Evolutionary conservation across 1,140 invertebrate species (phyloP).

Genomic region (Meteorus sp.): DNA sequence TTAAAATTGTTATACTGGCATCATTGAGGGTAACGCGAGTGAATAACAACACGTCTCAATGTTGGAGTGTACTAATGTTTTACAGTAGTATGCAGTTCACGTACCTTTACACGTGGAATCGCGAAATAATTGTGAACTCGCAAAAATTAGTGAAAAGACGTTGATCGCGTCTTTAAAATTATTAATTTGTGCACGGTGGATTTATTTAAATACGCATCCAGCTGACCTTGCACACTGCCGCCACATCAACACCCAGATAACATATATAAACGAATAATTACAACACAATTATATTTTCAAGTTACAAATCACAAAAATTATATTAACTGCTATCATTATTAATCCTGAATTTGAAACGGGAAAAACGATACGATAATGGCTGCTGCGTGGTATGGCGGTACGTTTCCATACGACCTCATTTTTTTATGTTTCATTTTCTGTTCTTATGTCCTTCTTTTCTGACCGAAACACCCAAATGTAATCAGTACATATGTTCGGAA

Average conservation of each 20-base stretch:
- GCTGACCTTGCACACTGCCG: slow-evolving; percentile 26
- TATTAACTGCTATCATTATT: background rate
- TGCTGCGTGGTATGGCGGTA: slow-evolving; percentile 47
- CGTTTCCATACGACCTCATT: slow-evolving; percentile 7
- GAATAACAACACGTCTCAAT: slow-evolving; percentile 49
- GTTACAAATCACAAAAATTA: too few relatives aligned
- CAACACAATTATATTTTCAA: too few relatives aligned
- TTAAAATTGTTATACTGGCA: slow-evolving; percentile 45
- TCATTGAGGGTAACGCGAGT: slow-evolving; percentile 39
- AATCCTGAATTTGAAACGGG: slow-evolving; percentile 1
- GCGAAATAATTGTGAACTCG: slow-evolving; percentile 86
- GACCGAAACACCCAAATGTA: background rate
- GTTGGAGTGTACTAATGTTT: slow-evolving; percentile 59
- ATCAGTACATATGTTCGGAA: too few relatives aligned
- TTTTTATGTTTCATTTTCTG: background rate
- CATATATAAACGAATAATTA: too few relatives aligned
- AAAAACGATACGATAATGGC: slow-evolving; percentile 42
- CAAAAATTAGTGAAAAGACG: slow-evolving; percentile 89
- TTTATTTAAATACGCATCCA: slow-evolving; percentile 19
- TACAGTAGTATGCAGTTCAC: slow-evolving; percentile 68
- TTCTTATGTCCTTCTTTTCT: background rate
- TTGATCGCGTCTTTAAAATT: slow-evolving; percentile 45
- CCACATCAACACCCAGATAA: slow-evolving; percentile 8
- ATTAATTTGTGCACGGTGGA: slow-evolving; percentile 7
- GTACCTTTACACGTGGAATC: slow-evolving; percentile 86